These are phyloP conservation scores for Palythoa heliodiscus DNA, from an alignment of 92 coral and sea anemone genomes.

Conservation along the genomic window DNA sequence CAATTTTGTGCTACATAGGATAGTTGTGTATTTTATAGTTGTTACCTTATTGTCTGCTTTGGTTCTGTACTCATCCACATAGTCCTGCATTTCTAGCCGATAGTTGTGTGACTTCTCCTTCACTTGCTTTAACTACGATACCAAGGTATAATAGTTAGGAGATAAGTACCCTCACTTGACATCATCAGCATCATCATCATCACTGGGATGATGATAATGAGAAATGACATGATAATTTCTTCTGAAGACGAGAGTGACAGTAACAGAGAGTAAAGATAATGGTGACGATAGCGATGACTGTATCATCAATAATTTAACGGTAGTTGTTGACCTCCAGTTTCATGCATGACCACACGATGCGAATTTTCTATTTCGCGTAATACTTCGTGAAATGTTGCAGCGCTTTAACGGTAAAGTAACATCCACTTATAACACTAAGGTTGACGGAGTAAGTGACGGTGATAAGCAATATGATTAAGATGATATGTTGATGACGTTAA, in stretches of 20 bases:
- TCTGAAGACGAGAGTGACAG: too few relatives aligned
- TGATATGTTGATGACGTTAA: background rate
- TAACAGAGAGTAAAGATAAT: too few relatives aligned
- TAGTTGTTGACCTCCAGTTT: too few relatives aligned
- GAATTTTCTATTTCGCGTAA: too few relatives aligned
- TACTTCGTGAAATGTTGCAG: too few relatives aligned
- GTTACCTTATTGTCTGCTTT: constrained; percentile 78
- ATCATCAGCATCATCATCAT: background rate
- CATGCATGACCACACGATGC: too few relatives aligned
- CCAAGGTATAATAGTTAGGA: background rate
- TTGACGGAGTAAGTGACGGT: background rate
- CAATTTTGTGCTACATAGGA: background rate
- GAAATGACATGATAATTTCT: too few relatives aligned
- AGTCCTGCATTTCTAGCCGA: constrained; percentile 72
- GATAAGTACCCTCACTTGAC: background rate
- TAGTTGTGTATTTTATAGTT: too few relatives aligned
- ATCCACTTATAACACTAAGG: background rate
- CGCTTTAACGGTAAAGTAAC: too few relatives aligned
- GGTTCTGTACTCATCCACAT: constrained; percentile 68
- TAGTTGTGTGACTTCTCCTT: constrained; percentile 74
- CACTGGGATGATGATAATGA: too few relatives aligned
- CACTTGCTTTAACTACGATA: constrained; percentile 67
- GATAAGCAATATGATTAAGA: background rate
- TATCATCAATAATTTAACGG: too few relatives aligned
- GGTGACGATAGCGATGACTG: too few relatives aligned